These are phyloP conservation scores for Uloborus plumipes DNA, from an alignment of 2,888 invertebrate species.

Conservation along the genomic window DNA sequence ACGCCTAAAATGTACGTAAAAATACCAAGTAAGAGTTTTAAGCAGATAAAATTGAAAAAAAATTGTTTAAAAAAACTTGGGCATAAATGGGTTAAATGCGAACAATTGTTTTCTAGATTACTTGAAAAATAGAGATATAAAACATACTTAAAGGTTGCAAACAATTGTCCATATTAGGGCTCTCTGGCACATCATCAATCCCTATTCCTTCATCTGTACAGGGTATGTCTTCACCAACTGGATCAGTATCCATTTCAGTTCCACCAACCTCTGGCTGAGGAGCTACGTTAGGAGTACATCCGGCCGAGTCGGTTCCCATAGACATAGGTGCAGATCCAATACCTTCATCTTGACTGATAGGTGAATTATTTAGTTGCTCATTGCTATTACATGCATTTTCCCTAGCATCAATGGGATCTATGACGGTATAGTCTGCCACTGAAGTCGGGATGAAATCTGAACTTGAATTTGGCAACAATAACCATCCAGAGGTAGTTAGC, in stretches of 20 bases:
- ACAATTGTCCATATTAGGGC: no score
- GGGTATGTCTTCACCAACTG: not conserved
- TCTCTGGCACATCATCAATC: no score
- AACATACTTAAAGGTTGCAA: no score
- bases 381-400: not conserved
- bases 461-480: constrained; percentile 23
- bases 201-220: constrained; percentile 26
- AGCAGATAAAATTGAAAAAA: no score
- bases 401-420: not conserved
- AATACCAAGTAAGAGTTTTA: no score
- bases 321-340: not conserved
- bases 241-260: not conserved
- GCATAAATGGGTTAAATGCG: no score
- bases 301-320: not conserved
- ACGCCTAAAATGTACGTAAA: no score
- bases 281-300: not conserved
- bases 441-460: not conserved
- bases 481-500: constrained; percentile 24
- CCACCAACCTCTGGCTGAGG: no score
- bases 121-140: no score
- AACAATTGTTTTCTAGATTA: no score
- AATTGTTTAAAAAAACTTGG: no score
- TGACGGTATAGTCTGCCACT: not conserved
- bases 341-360: not conserved
- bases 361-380: not conserved